These are phyloP conservation scores for Sciaenops ocellatus DNA, from an alignment of 2,797 vertebrate genomes.

Conservation along the genomic window DNA sequence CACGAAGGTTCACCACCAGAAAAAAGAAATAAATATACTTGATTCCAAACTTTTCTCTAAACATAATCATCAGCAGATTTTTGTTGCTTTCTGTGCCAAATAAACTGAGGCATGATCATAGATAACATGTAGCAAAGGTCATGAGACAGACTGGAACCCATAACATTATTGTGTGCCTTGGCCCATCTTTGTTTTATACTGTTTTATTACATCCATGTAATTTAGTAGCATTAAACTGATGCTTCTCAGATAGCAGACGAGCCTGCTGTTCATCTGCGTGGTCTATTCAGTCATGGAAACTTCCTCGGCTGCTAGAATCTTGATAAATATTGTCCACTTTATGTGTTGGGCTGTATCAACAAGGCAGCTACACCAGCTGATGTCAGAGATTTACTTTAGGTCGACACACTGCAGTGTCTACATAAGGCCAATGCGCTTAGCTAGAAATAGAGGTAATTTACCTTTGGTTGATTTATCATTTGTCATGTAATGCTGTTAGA, in stretches of 20 bases:
- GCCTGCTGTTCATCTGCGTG: constrained; percentile 18
- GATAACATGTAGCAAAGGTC: constrained; percentile 25
- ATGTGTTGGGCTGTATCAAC: constrained; percentile 59
- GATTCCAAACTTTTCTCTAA: neutral
- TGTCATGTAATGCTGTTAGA: neutral
- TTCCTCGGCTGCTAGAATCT: constrained; percentile 59
- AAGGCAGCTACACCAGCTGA: constrained; percentile 21
- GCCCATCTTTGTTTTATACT: constrained; percentile 17
- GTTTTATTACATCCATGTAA: constrained; percentile 54
- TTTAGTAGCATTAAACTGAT: constrained; percentile 46
- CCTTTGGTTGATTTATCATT: neutral
- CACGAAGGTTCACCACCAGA: neutral
- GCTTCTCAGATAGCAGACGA: constrained; percentile 34
- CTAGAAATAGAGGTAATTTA: constrained; percentile 22
- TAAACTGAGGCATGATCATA: constrained; percentile 7
- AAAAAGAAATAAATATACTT: neutral
- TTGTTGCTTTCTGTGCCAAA: neutral
- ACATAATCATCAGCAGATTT: neutral
- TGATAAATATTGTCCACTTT: constrained; percentile 48
- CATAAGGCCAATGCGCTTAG: constrained; percentile 7
- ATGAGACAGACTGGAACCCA: constrained; percentile 40
- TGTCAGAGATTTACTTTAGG: constrained; percentile 34
- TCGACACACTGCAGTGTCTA: neutral
- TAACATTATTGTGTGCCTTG: neutral
- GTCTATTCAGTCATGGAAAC: constrained; percentile 68